Conservation (phyloP, 2,797 vertebrate species). For the Spinibarbus caldwelli region DNA sequence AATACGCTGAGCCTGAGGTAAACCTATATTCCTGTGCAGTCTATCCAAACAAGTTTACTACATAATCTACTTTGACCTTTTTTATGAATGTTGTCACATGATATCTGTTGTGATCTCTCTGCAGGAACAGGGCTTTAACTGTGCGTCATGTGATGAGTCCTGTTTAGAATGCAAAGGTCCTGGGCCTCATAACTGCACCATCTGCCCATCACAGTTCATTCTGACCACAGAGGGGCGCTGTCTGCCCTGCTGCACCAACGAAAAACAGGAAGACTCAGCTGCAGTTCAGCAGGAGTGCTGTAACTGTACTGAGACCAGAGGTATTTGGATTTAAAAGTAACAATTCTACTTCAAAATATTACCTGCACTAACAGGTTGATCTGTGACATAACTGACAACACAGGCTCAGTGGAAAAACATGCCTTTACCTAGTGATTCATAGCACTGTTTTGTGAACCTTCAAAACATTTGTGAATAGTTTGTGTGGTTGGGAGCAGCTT, state of each 20-base stretch:
- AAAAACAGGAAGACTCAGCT: slow-evolving; percentile 43
- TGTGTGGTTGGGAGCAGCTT: background rate
- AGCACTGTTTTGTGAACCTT: background rate
- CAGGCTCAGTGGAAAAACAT: no score
- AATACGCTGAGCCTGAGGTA: slow-evolving; percentile 83
- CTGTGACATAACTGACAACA: background rate
- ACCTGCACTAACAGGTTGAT: background rate
- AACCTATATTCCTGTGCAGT: background rate
- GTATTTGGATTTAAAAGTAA: slow-evolving; percentile 66
- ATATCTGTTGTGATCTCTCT: slow-evolving; percentile 32
- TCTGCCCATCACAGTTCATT: slow-evolving; percentile 79
- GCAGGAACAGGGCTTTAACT: slow-evolving; percentile 75
- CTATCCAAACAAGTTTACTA: background rate
- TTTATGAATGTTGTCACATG: slow-evolving; percentile 9
- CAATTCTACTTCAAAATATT: background rate
- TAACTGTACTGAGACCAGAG: slow-evolving; percentile 85
- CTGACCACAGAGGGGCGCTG: slow-evolving; percentile 83
- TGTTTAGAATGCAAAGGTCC: slow-evolving; percentile 88
- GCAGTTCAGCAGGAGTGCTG: slow-evolving; percentile 82
- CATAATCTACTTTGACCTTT: background rate
- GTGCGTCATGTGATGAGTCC: slow-evolving; percentile 84
- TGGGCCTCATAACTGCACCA: slow-evolving; percentile 84
- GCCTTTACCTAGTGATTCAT: background rate
- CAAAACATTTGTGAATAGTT: background rate
- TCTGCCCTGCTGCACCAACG: slow-evolving; percentile 82